phyloP scores from a whole-genome alignment of 2,113 vertebrate species.

The Planiliza haematocheilus region DNA sequence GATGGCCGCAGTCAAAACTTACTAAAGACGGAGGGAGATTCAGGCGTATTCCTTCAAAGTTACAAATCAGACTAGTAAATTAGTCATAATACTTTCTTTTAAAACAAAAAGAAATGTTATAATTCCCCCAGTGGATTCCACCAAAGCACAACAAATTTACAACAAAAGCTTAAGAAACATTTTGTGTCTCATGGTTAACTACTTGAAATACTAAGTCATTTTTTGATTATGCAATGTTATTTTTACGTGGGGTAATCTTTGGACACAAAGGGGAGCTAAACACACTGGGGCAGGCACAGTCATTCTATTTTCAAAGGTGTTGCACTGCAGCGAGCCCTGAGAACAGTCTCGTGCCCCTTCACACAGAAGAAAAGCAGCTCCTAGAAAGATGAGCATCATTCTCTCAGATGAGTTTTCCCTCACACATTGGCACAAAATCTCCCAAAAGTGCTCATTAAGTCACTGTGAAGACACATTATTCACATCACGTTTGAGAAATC shows the following conservation, averaged over 20 bases:
- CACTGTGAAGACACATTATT: background rate
- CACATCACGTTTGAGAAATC: background rate
- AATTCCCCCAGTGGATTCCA: no score
- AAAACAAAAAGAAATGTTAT: no score
- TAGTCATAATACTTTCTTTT: no score
- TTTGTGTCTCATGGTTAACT: no score
- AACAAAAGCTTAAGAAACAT: no score
- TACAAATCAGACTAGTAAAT: no score
- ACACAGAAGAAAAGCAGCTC: background rate
- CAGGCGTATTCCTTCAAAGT: slow-evolving; percentile 6
- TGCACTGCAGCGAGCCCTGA: background rate
- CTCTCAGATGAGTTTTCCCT: background rate
- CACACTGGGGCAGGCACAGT: no score
- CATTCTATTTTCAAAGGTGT: background rate
- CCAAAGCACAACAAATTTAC: no score
- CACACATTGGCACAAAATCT: background rate
- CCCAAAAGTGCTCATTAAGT: background rate
- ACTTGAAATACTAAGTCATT: no score
- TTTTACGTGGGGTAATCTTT: background rate
- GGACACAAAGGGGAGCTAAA: background rate
- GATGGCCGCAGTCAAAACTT: background rate
- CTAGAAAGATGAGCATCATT: background rate
- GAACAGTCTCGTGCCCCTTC: background rate
- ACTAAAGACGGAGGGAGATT: background rate
- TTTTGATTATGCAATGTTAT: background rate